Evolutionary conservation across 2,113 vertebrate species (phyloP).

Genomic region (Zosterops borbonicus): DNA sequence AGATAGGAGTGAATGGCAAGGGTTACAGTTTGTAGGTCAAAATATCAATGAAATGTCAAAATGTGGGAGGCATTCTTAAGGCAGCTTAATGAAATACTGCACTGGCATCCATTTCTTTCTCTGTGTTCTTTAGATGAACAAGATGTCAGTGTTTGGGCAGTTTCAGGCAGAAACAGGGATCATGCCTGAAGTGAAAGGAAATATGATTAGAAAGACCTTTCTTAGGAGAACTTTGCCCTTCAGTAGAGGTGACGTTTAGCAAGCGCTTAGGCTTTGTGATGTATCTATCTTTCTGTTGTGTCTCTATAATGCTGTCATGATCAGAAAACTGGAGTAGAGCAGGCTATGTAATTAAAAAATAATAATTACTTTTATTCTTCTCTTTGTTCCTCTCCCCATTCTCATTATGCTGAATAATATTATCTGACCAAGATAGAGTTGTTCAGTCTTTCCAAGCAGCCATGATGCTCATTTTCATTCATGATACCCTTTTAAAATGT

Average conservation of each 20-base stretch:
- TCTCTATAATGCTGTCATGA: background rate
- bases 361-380: background rate
- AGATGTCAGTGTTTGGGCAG: background rate
- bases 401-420: background rate
- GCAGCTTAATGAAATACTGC: background rate
- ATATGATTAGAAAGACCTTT: background rate
- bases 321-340: background rate
- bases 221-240: background rate
- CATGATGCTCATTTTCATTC: background rate
- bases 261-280: rapidly evolving
- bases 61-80: background rate
- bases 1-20: background rate
- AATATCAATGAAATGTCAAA: background rate
- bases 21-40: background rate
- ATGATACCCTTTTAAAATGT: background rate
- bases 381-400: background rate
- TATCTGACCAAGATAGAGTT: background rate
- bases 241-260: background rate
- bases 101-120: background rate
- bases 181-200: background rate
- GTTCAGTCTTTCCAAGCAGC: background rate
- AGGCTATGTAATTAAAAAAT: background rate
- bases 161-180: background rate
- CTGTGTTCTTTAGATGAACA: background rate
- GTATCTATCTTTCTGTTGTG: background rate